Evolutionary conservation across 2,888 invertebrate genomes (phyloP).

Genomic region (Patella pellucida): DNA sequence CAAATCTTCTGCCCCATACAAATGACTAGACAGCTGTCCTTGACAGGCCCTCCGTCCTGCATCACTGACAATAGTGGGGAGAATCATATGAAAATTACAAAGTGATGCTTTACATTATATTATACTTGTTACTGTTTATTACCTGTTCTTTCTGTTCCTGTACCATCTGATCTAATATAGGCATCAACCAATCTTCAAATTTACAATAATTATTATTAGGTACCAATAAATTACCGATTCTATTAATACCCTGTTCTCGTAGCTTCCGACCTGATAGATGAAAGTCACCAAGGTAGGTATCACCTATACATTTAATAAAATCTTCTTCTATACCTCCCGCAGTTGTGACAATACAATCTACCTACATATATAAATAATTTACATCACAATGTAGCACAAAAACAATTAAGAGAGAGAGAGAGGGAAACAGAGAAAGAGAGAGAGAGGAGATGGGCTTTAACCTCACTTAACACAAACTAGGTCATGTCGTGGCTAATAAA

Average conservation of each 20-base stretch:
- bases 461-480: too few relatives aligned
- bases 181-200: constrained; percentile 98
- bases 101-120: too few relatives aligned
- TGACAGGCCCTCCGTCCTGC: too few relatives aligned
- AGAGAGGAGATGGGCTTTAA: too few relatives aligned
- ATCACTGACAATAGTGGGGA: not conserved
- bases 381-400: not conserved
- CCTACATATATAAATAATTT: constrained; percentile 71
- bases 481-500: too few relatives aligned
- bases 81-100: too few relatives aligned
- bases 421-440: too few relatives aligned
- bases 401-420: not conserved
- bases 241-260: constrained; percentile 88
- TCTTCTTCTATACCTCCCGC: constrained; percentile 99
- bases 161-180: constrained; percentile 90
- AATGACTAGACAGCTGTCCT: too few relatives aligned
- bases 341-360: constrained; percentile 96
- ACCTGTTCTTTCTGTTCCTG: constrained; percentile 83
- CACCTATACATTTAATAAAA: constrained; percentile 96
- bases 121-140: not conserved
- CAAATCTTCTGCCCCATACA: not conserved
- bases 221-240: constrained; percentile 93
- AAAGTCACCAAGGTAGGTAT: constrained; percentile 94
- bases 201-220: constrained; percentile 98
- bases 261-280: constrained; percentile 82